These are phyloP conservation scores for Ochotona princeps DNA, from an alignment of 2,113 vertebrate genomes.

Conservation along the genomic window DNA sequence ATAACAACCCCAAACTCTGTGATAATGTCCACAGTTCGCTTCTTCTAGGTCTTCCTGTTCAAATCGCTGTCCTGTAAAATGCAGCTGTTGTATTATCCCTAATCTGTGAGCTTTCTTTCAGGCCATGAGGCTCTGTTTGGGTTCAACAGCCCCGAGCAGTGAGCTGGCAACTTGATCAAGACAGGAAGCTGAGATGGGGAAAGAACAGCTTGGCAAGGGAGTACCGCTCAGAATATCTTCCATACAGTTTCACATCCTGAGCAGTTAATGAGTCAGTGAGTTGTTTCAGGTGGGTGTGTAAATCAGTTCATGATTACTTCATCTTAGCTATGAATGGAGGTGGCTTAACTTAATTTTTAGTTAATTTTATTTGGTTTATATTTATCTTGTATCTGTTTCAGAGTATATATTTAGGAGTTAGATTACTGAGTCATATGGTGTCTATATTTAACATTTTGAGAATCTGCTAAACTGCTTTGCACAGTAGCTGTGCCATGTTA, in stretches of 20 bases:
- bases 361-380: background rate
- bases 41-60: background rate
- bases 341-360: background rate
- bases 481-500: background rate
- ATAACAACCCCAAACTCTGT: background rate
- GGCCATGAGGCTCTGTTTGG: too few species aligned
- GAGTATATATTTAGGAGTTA: background rate
- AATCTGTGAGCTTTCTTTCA: background rate
- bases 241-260: background rate
- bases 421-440: background rate
- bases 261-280: background rate
- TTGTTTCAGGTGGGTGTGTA: background rate
- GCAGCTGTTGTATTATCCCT: background rate
- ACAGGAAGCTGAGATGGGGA: too few species aligned
- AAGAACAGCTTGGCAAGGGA: too few species aligned
- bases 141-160: background rate
- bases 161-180: background rate
- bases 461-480: too few species aligned
- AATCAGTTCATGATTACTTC: background rate
- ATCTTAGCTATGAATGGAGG: background rate
- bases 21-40: background rate
- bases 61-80: background rate
- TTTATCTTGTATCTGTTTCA: background rate
- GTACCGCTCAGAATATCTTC: background rate
- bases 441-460: too few species aligned